Base-by-base conservation (phyloP, 2,888 invertebrate genomes). In the Sisyra terminalis region DNA sequence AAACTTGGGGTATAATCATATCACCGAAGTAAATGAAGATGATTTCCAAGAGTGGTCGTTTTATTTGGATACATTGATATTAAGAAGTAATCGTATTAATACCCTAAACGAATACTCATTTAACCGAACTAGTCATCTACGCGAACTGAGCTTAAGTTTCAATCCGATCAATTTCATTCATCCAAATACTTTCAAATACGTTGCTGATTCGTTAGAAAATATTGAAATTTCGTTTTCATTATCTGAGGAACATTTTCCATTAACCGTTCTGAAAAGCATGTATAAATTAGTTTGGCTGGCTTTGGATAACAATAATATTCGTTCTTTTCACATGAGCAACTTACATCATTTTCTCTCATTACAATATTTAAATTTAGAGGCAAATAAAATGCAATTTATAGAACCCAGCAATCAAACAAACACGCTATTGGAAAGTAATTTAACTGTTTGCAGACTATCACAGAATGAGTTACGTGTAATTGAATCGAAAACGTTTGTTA, bases 141-240 rank as follows among this genome's bases (percentile, higher is more conserved):
- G 82, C 54, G 90, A 92, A 63, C 73, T 94, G 48, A 87, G 86
- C 63, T 66, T 94, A 50, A 90, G 90, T 57, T 89, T 92, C 63
- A 94, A 94, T 62, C 81, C 84, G 55, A 72, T 94, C 48, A 76
- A 78, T 52, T 78, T 81, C 54, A 73, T 93, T 50, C 83, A 87
- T 56, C 74, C 78, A 17, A 75, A 82, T 55, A 80, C 87, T 13
- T 87, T 92, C 57, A 70, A 72, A 45, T 83, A 84, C 52, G 69
- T 89, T 45, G 77, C 80, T 29, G 71, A 74, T 42, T 77, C 77
- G 15, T 64, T 92, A 42, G 83, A 85, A 59, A 82, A 83, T 46
- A 64, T 92, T 29, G 90, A 90, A 60, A 71, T 89, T 41, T 88
- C 88, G 46, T 87, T 87, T 53, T 84, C 86, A 15, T 75, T 88